Evolutionary conservation across 2,797 vertebrate genomes (phyloP), one percentile per base, ranked within the genome.

Genomic region (Bovichtus variegatus): DNA sequence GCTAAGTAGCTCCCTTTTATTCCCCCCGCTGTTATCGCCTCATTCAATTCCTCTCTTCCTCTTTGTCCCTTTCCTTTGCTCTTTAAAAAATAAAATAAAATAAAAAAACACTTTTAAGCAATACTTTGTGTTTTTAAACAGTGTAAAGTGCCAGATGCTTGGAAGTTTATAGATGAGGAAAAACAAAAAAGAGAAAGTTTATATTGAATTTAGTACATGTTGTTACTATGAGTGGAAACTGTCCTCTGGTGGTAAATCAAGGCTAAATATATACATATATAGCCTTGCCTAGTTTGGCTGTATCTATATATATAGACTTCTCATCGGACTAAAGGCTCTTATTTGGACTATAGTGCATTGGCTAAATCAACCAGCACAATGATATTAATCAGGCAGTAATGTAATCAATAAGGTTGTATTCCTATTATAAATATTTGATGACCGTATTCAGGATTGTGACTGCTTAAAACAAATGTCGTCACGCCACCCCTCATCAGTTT

Each of bases 1-100:
- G n/a, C 44, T 64, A 47, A 43, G 41, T 5, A n/a, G 40, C 53
- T 78, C 41, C 3, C 57, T 64, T 57, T 71, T 49, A 79, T 46
- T 74, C 12, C 11, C 25, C 16, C 62, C 10, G 55, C 23, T 49
- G 19, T 51, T 78, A 73, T 61, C 47, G 3, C 31, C 15, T 64
- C n/a, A 13, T 43, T 76, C 57, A 27, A 64, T 79, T 65, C 55
- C 63, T 31, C 0, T 58, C 21, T 41, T 62, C 36, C 8, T 50
- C 41, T 15, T 2, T 3, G 0, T 41, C 36, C 36, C 16, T 46
- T 55, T 50, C 7, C 27, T 67, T 44, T 40, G 18, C n/a, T 58
- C 55, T 58, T 58, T 4, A 8, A 9, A 69, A 54, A 58, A 69
- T n/a, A n/a, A n/a, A n/a, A n/a, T n/a, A n/a, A n/a, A n/a, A n/a